Base-by-base conservation (phyloP, 2,888 invertebrate genomes). In the Plagiodera versicolora region DNA sequence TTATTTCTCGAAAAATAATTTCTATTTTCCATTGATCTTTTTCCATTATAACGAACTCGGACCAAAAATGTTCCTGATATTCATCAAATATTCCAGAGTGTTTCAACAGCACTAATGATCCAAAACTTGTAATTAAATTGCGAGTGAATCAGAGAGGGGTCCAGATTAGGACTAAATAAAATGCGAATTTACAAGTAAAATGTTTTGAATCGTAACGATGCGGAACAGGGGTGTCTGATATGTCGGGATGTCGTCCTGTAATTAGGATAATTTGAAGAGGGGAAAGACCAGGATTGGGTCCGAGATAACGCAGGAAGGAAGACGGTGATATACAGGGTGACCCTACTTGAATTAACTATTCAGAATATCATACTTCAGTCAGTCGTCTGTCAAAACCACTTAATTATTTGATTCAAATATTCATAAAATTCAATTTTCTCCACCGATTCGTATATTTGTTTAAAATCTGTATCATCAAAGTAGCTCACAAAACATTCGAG, bases 191-290 rank as follows among this genome's bases (percentile, higher is more conserved):
- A 59, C 62, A 65, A 62, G 65, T 67, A 61, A 65, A 69, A 69
- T 67, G 63, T 67, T 61, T 67, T 64, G 64, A 54, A 63, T 65
- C 64, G 56, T 62, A 70, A 66, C 68, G 67, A 64, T 39, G 66
- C 63, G 47, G 57, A 68, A 62, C 61, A 60, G 45, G 56, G 28
- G 47, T 24, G 65, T 52, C 57, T 62, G 67, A 66, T 63, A 64
- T 67, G 66, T 66, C 64, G 30, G n/a, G 11, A 39, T 63, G 61
- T 63, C 65, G 57, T 49, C 51, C 62, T 67, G 65, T 70, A 68
- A 70, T 70, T 68, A 68, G 64, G 57, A 67, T 68, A 68, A 70
- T 70, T 67, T 61, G 64, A 55, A 57, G 47, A 17, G 53, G 56
- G 53, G 51, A 32, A 9, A 11, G 9, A 6, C 2, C 10, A 32